Percentiles rank a stretch among this genome's conserved stretches.
phyloP scores from a whole-genome alignment of 2,113 vertebrate species.

The Verasper variegatus region DNA sequence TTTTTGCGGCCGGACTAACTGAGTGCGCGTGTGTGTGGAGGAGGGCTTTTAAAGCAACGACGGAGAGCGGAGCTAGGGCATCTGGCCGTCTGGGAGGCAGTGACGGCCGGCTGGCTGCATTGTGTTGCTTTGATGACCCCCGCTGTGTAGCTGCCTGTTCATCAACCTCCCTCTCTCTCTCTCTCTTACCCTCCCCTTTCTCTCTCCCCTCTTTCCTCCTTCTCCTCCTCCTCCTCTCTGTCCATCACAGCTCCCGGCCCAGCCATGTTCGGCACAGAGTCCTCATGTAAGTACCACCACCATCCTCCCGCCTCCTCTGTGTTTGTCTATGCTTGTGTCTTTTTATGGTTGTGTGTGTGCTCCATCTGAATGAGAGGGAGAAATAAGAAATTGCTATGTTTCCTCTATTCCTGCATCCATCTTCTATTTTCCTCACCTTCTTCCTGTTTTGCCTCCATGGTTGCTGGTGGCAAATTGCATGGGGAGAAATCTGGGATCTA shows the following conservation, averaged over 20 bases:
- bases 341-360: slow-evolving; percentile 1
- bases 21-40: slow-evolving; percentile 48
- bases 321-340: slow-evolving; percentile 29
- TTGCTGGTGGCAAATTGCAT: slow-evolving; percentile 71
- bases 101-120: slow-evolving; percentile 83
- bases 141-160: slow-evolving; percentile 91
- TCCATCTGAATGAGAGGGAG: slow-evolving; percentile 6
- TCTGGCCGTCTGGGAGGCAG: slow-evolving; percentile 88
- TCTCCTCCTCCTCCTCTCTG: slow-evolving; percentile 69
- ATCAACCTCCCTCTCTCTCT: slow-evolving; percentile 76
- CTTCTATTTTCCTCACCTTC: slow-evolving; percentile 31
- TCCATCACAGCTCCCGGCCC: slow-evolving; percentile 88
- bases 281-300: slow-evolving; percentile 94
- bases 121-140: slow-evolving; percentile 95
- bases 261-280: slow-evolving; percentile 99
- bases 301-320: slow-evolving; percentile 53
- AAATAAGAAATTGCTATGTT: slow-evolving; percentile 15
- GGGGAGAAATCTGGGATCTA: slow-evolving; percentile 69
- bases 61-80: slow-evolving; percentile 78
- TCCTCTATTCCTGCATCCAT: slow-evolving; percentile 55
- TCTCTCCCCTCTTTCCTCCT: slow-evolving; percentile 65
- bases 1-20: slow-evolving; percentile 46
- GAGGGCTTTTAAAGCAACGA: slow-evolving; percentile 69
- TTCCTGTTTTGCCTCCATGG: slow-evolving; percentile 72
- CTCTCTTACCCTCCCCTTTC: slow-evolving; percentile 30